These are phyloP conservation scores for Machaerirhynchus nigripectus DNA, from an alignment of 2,113 vertebrate genomes.

Conservation along the genomic window DNA sequence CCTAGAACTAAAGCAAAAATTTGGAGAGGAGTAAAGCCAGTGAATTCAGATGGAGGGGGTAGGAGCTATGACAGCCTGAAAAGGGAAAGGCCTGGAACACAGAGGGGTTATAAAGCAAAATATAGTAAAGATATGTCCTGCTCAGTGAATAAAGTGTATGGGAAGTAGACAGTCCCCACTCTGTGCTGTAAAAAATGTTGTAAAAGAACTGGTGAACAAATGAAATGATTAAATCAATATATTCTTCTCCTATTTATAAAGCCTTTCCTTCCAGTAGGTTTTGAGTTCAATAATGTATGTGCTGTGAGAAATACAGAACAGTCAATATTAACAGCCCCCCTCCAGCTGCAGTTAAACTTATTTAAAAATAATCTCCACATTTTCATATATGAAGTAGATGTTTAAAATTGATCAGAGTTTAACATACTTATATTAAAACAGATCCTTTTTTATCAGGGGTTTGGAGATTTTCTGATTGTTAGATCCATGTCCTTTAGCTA, in stretches of 20 bases:
- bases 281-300: constrained; percentile 31
- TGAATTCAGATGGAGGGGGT: background rate
- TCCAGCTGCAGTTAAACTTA: constrained; percentile 18
- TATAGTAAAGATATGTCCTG: background rate
- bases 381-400: constrained; percentile 11
- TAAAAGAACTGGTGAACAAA: constrained; percentile 8
- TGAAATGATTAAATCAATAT: constrained; percentile 29
- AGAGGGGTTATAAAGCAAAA: background rate
- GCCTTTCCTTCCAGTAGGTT: constrained; percentile 23
- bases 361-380: constrained; percentile 19
- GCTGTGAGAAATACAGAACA: constrained; percentile 18
- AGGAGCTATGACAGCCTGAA: background rate
- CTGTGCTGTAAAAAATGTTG: background rate
- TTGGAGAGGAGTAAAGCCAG: background rate
- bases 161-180: background rate
- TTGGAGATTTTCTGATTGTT: background rate
- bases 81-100: background rate
- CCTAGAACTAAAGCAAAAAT: background rate
- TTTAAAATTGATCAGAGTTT: background rate
- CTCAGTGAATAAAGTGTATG: background rate
- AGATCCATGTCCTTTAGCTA: background rate
- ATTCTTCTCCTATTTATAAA: constrained; percentile 41
- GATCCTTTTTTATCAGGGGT: background rate
- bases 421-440: constrained; percentile 12
- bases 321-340: background rate